A percentile compares a stretch with the other conserved stretches of the same genome.
phyloP scores from a whole-genome alignment of 2,113 vertebrate species.

The Marcusenius ussheri region DNA sequence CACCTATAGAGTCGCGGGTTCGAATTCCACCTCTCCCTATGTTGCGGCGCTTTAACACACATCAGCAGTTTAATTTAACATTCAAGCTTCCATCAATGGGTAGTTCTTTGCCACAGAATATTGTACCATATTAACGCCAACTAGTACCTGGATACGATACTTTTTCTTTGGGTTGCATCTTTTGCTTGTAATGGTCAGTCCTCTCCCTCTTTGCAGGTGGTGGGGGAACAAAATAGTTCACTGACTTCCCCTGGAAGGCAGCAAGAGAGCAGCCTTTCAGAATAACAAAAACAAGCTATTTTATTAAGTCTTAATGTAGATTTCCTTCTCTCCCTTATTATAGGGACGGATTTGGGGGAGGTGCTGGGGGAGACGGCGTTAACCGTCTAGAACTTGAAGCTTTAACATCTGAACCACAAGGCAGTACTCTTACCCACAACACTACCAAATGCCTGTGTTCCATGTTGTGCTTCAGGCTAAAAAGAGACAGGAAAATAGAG shows the following conservation, averaged over 20 bases:
- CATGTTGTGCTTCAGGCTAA: not conserved
- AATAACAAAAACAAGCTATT: not conserved
- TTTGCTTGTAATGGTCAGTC: slow-evolving; percentile 50
- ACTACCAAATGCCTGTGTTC: not conserved
- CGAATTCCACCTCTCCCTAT: not conserved
- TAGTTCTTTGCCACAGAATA: not conserved
- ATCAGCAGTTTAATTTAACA: not conserved
- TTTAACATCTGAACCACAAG: not conserved
- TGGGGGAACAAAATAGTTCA: slow-evolving; percentile 90
- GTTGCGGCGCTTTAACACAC: not conserved
- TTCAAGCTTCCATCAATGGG: not conserved
- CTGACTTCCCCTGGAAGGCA: slow-evolving; percentile 66
- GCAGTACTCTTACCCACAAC: not conserved
- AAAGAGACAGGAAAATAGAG: not conserved
- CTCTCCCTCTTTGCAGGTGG: slow-evolving; percentile 65
- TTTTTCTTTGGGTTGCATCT: slow-evolving; percentile 75
- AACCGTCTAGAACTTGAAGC: not conserved
- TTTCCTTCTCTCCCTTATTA: not conserved
- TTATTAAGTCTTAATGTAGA: not conserved
- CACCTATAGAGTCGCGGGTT: not conserved
- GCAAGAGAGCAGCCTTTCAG: slow-evolving; percentile 8
- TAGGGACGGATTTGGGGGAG: not conserved
- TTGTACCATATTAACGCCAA: not conserved
- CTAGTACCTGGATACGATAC: slow-evolving; percentile 76
- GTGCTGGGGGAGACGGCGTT: not conserved